Evolutionary conservation across 2,113 vertebrate genomes (phyloP).

Genomic region (Lanius ludovicianus): DNA sequence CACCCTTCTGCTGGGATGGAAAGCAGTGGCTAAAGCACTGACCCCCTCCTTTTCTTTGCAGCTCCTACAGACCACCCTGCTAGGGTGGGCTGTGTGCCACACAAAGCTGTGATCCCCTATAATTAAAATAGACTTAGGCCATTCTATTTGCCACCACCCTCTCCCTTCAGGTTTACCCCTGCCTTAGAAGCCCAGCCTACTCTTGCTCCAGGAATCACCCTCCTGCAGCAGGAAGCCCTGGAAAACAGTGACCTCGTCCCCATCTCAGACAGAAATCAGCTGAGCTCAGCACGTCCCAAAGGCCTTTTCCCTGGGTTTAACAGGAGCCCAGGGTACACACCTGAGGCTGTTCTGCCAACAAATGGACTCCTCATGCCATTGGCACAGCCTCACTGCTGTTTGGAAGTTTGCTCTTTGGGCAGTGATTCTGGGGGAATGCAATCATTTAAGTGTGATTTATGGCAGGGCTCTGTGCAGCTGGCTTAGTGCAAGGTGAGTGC

Average conservation of each 20-base stretch:
- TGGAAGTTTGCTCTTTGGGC: background rate
- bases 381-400: background rate
- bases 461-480: background rate
- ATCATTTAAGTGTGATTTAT: background rate
- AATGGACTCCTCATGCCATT: background rate
- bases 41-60: background rate
- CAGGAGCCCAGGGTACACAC: rapidly evolving
- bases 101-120: background rate
- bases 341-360: background rate
- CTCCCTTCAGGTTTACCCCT: background rate
- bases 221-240: background rate
- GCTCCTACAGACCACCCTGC: background rate
- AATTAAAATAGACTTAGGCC: background rate
- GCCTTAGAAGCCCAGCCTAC: background rate
- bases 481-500: constrained; percentile 40
- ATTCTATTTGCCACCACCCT: background rate
- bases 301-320: background rate
- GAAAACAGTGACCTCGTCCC: rapidly evolving
- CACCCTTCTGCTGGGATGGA: rapidly evolving
- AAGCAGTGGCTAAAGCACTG: background rate
- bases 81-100: background rate
- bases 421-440: background rate
- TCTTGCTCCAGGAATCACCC: background rate
- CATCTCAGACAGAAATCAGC: background rate
- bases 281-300: background rate